Base-by-base conservation (phyloP, 2,797 vertebrate genomes). In the Lophura swinhoii region DNA sequence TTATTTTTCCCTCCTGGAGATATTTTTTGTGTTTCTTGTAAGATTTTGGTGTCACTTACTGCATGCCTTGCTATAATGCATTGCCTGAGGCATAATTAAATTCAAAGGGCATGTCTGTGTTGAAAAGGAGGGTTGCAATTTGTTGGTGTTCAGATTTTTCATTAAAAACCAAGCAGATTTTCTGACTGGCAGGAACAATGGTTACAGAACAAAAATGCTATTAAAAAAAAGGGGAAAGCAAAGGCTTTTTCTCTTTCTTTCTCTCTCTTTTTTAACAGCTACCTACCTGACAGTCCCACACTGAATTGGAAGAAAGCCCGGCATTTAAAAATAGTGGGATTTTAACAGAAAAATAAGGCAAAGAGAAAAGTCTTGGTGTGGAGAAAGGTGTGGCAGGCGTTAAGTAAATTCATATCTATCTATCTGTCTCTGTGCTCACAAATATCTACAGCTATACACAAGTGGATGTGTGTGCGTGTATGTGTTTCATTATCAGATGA, bases 41-140 rank as follows among this genome's bases (percentile, higher is more conserved):
- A 93, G 70, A 53, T 71, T 91, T 95, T 51, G 67, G 44, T 95
- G 87, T 90, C 75, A 68, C 85, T 94, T 95, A 67, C 94, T 75
- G 44, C 76, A 81, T 44, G 64, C 37, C 71, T 41, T 41, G 12
- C 84, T 95, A 77, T 64, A 96, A 95, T 75, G 87, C 70, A 33
- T 78, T 87, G 91, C 90, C 80, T 81, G 86, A 82, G 53, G 87
- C 86, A 62, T 90, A 96, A 97, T 96, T 96, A 96, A 91, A 93
- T 89, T 94, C 90, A 94, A 95, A 95, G 87, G 81, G 88, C 82
- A 93, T 26, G 88, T 75, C 90, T 60, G 51, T 43, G 41, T 78
- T 91, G 93, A 96, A 94, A 93, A 23, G 69, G 58, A 96, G 80
- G 63, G 26, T 31, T 95, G 81, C 70, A 95, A 92, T 95, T 96